phyloP scores from a whole-genome alignment of 64 coral and sea anemone species.

The Exaiptasia diaphana region DNA sequence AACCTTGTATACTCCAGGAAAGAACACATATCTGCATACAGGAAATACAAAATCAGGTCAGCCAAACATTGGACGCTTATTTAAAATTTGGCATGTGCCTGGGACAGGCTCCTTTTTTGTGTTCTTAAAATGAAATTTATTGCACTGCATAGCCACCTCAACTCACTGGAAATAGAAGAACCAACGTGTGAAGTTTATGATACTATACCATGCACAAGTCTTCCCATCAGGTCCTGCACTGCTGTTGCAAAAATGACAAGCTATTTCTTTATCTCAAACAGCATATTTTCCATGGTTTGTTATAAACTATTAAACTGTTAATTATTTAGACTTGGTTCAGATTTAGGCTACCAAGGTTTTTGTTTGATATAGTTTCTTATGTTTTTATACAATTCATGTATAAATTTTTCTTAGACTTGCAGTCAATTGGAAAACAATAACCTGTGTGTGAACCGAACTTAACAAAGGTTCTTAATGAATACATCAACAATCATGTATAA shows the following conservation, averaged over 20 bases:
- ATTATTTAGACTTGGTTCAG: no score
- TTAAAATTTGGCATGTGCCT: not conserved
- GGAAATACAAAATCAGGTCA: slow-evolving; percentile 4
- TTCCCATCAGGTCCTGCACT: not conserved
- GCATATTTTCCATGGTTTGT: not conserved
- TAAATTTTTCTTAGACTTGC: no score
- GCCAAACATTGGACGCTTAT: slow-evolving; percentile 6
- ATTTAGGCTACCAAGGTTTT: no score
- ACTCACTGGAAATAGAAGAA: not conserved
- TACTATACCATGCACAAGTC: not conserved
- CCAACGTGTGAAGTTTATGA: not conserved
- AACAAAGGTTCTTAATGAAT: no score
- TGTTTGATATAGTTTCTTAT: no score
- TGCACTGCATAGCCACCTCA: not conserved
- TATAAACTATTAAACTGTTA: no score
- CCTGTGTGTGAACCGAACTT: no score
- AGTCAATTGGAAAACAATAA: no score
- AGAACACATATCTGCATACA: not conserved
- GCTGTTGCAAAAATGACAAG: not conserved
- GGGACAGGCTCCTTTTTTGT: not conserved
- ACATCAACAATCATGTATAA: no score
- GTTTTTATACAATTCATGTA: no score
- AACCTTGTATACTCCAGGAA: not conserved
- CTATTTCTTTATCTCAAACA: not conserved
- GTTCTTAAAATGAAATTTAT: not conserved